These are phyloP conservation scores for Drosophila buzzatii DNA, from an alignment of 2,888 invertebrate species.

Conservation along the genomic window DNA sequence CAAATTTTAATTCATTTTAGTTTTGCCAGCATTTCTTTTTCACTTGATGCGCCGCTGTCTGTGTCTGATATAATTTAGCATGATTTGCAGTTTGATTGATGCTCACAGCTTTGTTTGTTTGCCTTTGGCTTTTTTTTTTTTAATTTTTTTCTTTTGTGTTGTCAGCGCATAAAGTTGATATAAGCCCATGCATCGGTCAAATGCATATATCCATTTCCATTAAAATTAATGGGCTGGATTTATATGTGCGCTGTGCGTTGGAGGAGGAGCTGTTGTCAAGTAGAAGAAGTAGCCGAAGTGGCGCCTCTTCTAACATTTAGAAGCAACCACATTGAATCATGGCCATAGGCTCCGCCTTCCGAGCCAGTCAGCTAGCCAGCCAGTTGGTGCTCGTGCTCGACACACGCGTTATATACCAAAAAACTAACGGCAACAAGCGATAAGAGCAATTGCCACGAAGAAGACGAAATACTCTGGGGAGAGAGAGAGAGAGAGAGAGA, in stretches of 20 bases:
- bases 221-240: slow-evolving; percentile 72
- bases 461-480: slow-evolving; percentile 42
- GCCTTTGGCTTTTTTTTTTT: slow-evolving; percentile 9
- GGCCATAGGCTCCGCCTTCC: slow-evolving; percentile 72
- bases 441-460: slow-evolving; percentile 64
- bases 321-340: slow-evolving; percentile 34
- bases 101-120: slow-evolving; percentile 23
- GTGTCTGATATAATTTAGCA: slow-evolving; percentile 62
- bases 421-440: slow-evolving; percentile 66
- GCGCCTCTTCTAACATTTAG: slow-evolving; percentile 31
- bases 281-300: slow-evolving; percentile 7
- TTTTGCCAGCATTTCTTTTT: slow-evolving; percentile 12
- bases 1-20: slow-evolving; percentile 18
- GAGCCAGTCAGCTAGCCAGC: slow-evolving; percentile 47
- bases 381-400: slow-evolving; percentile 50
- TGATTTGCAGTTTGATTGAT: slow-evolving; percentile 73
- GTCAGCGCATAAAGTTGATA: slow-evolving; percentile 23
- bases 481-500: slow-evolving; percentile 1
- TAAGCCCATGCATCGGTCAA: slow-evolving; percentile 41
- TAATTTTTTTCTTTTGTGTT: slow-evolving; percentile 3
- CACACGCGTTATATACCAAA: slow-evolving; percentile 73
- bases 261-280: slow-evolving; percentile 16
- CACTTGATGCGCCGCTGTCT: slow-evolving; percentile 30
- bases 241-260: slow-evolving; percentile 39
- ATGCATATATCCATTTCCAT: slow-evolving; percentile 56